phyloP scores from a whole-genome alignment of 1,140 invertebrate genomes.

The Pemphigus obesinymphae region DNA sequence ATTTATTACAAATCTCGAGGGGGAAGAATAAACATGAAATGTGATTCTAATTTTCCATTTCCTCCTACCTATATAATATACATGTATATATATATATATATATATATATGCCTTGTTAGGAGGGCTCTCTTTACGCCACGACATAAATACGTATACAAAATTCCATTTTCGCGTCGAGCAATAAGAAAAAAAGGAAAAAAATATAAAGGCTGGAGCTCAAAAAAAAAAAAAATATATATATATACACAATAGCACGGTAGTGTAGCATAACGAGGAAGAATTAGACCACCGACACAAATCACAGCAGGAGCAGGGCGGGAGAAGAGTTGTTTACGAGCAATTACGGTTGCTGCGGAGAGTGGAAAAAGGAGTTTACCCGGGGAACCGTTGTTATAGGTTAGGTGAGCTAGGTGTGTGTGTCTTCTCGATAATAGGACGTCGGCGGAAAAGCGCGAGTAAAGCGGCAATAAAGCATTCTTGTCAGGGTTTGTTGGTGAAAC shows the following conservation, averaged over 20 bases:
- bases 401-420: too few species aligned
- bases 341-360: neutral
- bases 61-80: too few species aligned
- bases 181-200: constrained; percentile 1
- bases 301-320: constrained; percentile 5
- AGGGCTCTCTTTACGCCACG: neutral
- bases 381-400: neutral
- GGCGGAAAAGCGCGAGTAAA: neutral
- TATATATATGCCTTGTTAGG: neutral
- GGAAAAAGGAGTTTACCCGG: neutral
- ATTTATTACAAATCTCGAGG: constrained; percentile 9
- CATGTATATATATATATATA: too few species aligned
- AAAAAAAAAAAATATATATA: neutral
- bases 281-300: constrained; percentile 32
- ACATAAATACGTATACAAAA: neutral
- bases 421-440: constrained; percentile 6
- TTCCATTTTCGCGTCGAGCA: neutral
- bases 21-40: constrained; percentile 23
- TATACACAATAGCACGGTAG: neutral
- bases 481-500: constrained; percentile 30
- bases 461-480: constrained; percentile 29
- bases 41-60: constrained; percentile 37
- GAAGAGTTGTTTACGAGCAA: constrained; percentile 33
- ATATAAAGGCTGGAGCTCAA: neutral
- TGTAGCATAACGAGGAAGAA: constrained; percentile 21